phyloP scores from a whole-genome alignment of 2,888 invertebrate genomes.

The Xiphydria camelus region DNA sequence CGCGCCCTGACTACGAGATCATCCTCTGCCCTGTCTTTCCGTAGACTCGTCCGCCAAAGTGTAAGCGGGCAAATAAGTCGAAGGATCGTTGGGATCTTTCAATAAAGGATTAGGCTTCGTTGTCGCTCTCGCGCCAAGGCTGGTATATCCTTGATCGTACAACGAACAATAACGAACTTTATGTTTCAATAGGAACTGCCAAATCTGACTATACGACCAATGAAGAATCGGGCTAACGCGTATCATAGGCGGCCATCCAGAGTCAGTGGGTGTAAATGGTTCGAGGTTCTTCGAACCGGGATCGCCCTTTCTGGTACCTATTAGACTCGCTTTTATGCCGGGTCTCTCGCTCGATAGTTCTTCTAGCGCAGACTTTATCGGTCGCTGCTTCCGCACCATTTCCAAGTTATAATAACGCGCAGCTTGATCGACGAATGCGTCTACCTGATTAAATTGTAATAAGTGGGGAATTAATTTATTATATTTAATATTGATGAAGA shows the following conservation, averaged over 20 bases:
- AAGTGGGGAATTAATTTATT: not conserved
- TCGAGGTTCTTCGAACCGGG: slow-evolving; percentile 73
- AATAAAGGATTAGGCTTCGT: slow-evolving; percentile 49
- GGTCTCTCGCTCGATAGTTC: slow-evolving; percentile 64
- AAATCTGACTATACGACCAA: slow-evolving; percentile 90
- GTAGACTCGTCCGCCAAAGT: slow-evolving; percentile 43
- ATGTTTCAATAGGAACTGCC: slow-evolving; percentile 81
- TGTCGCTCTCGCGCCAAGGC: slow-evolving; percentile 42
- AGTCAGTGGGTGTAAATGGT: slow-evolving; percentile 81
- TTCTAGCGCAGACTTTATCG: slow-evolving; percentile 73
- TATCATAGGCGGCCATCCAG: slow-evolving; percentile 87
- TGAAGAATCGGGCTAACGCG: slow-evolving; percentile 88
- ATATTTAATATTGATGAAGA: not conserved
- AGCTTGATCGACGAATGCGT: slow-evolving; percentile 78
- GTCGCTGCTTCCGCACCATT: slow-evolving; percentile 68
- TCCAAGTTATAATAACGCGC: slow-evolving; percentile 73
- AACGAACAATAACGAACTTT: slow-evolving; percentile 88
- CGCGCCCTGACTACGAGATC: too few relatives aligned
- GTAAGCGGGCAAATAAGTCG: slow-evolving; percentile 46
- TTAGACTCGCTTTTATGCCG: slow-evolving; percentile 79
- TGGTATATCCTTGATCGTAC: slow-evolving; percentile 80
- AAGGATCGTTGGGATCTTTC: slow-evolving; percentile 39
- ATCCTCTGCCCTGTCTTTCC: slow-evolving; percentile 48
- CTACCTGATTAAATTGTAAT: slow-evolving; percentile 58
- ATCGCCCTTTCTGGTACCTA: slow-evolving; percentile 91